Base-by-base conservation (phyloP, 2,797 vertebrate species). In the Eremophila alpestris region DNA sequence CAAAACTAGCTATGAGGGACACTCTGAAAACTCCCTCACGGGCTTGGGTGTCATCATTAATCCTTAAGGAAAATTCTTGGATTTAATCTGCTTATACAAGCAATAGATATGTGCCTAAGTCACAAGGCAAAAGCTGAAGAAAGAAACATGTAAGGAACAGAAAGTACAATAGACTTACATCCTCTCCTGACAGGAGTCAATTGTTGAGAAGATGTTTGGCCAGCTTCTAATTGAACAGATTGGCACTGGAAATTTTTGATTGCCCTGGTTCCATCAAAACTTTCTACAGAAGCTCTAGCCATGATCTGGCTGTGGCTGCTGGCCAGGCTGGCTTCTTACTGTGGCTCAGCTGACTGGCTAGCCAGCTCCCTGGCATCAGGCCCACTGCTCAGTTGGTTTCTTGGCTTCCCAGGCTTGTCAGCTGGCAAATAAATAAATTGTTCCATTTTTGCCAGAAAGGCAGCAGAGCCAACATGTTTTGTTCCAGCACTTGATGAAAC, bases 401-500 rank as follows among this genome's bases (percentile, higher is more conserved):
- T 94, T 91, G 89, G 95, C 94, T 94, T 76, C 58, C 56, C 73
- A 86, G 43, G 56, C 83, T 81, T 54, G 86, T 87, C 81, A 81
- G 76, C 87, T 88, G 95, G 91, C 91, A 88, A 81, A 93, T 76
- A 90, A 89, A 91, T 16, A 89, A 71, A 81, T 38, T 81, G 93
- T 55, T 93, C 64, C 73, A 43, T 88, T 94, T 93, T 94, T 91
- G 95, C 93, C 96, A 96, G 76, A 81, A 89, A 87, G 64, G n/a
- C 73, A 81, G 85, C 40, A 62, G 51, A 86, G 94, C 93, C 93
- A 91, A 91, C 1, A 3, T 0, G 9, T 94, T 95, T 95, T 94
- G 93, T 93, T 95, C 82, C 85, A 94, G 73, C 4, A 2, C 83
- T 93, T 1, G 0, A 75, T 83, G 87, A 94, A 91, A 96, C 87